A percentile compares a stretch with the other conserved stretches of the same genome.
Conservation (phyloP, 2,888 invertebrate genomes). For the Incurvaria masculella region DNA sequence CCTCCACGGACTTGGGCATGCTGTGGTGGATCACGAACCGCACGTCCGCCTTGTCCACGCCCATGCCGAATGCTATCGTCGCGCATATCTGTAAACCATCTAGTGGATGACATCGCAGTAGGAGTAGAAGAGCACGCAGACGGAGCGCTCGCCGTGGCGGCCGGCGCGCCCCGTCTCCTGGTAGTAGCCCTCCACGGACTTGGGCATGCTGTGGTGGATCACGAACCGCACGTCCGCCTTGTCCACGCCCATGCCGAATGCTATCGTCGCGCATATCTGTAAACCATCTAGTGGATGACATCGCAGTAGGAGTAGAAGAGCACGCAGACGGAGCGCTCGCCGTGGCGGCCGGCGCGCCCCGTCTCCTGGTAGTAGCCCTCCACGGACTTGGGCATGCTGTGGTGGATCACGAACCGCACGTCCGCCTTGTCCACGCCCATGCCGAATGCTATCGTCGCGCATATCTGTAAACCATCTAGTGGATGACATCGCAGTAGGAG, state of each 20-base stretch:
- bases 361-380: constrained; percentile 98
- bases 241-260: constrained; percentile 99
- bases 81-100: constrained; percentile 78
- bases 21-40: constrained; percentile 93
- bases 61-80: constrained; percentile 99
- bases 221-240: constrained; percentile 96
- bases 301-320: constrained; percentile 88
- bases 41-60: constrained; percentile 97
- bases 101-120: constrained; percentile 77
- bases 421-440: constrained; percentile 99
- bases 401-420: constrained; percentile 92
- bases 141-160: constrained; percentile 81
- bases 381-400: constrained; percentile 89
- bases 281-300: constrained; percentile 55
- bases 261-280: constrained; percentile 92
- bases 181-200: constrained; percentile 95
- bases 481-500: constrained; percentile 73
- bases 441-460: constrained; percentile 97
- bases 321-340: constrained; percentile 77
- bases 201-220: constrained; percentile 89
- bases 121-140: constrained; percentile 86
- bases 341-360: constrained; percentile 95
- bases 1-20: constrained; percentile 92
- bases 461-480: constrained; percentile 62
- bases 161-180: constrained; percentile 98